Conservation (phyloP, 2,888 invertebrate genomes). For the Pterostichus niger region DNA sequence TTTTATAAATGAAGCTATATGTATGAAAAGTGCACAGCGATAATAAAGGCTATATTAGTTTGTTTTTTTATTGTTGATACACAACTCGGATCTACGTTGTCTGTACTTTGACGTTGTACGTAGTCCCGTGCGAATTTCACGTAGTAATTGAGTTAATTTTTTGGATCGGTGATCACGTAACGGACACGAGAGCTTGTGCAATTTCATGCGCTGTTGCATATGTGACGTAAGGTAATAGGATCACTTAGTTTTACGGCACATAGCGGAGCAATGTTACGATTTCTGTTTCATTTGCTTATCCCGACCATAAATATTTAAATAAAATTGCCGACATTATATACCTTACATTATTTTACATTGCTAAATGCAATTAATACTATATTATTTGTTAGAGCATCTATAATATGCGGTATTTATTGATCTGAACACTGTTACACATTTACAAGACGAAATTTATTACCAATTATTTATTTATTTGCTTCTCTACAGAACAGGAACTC, state of each 20-base stretch:
- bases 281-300: slow-evolving; percentile 45
- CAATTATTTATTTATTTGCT: neutral
- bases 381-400: slow-evolving; percentile 12
- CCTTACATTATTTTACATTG: neutral
- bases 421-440: neutral
- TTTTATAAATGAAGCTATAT: too few species aligned
- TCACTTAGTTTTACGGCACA: slow-evolving; percentile 43
- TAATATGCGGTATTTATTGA: neutral
- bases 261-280: slow-evolving; percentile 41
- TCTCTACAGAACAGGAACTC: too few species aligned
- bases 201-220: slow-evolving; percentile 66
- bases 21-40: too few species aligned
- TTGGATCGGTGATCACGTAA: slow-evolving; percentile 62
- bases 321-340: slow-evolving; percentile 27
- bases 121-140: slow-evolving; percentile 47
- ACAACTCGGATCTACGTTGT: too few species aligned
- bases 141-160: slow-evolving; percentile 65
- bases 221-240: slow-evolving; percentile 58
- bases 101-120: neutral
- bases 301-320: slow-evolving; percentile 17
- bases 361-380: slow-evolving; percentile 1
- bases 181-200: slow-evolving; percentile 42
- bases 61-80: too few species aligned
- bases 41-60: too few species aligned
- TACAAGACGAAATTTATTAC: neutral